These are phyloP conservation scores for Aegotheles bennettii DNA, from an alignment of 2,113 vertebrate genomes.

Conservation along the genomic window DNA sequence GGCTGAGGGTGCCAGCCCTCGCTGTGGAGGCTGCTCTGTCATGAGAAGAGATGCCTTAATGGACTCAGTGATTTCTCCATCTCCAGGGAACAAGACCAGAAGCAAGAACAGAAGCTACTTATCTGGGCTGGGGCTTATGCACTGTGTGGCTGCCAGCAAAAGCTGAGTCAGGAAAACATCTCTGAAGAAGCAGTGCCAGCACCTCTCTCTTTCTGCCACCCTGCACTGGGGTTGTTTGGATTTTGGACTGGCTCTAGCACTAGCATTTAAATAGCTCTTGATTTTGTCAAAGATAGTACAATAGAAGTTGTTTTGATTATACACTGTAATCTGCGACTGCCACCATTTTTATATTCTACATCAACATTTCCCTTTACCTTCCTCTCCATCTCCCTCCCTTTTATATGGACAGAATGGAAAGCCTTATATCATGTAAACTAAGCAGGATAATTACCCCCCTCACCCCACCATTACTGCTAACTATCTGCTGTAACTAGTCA, in stretches of 20 bases:
- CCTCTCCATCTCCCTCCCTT: background rate
- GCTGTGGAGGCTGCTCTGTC: background rate
- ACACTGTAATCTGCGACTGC: background rate
- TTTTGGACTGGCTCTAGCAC: background rate
- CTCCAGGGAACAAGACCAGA: background rate
- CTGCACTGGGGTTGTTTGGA: background rate
- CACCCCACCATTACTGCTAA: background rate
- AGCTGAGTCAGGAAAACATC: background rate
- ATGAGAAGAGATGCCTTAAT: background rate
- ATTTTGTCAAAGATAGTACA: background rate
- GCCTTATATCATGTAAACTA: background rate
- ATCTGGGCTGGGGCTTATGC: background rate
- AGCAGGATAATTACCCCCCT: background rate
- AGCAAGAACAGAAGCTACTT: background rate
- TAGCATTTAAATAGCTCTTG: background rate
- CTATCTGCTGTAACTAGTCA: background rate
- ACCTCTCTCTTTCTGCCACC: background rate
- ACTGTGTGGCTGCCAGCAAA: background rate
- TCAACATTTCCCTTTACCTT: background rate
- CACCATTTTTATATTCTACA: background rate
- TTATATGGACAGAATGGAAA: background rate
- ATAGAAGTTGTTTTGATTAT: background rate
- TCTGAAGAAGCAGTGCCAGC: constrained; percentile 14
- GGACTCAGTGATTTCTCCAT: background rate
- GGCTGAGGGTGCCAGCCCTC: background rate